Evolutionary conservation across 2,113 vertebrate genomes (phyloP), one percentile per base, ranked within the genome.

Genomic region (Festucalex cinctus): DNA sequence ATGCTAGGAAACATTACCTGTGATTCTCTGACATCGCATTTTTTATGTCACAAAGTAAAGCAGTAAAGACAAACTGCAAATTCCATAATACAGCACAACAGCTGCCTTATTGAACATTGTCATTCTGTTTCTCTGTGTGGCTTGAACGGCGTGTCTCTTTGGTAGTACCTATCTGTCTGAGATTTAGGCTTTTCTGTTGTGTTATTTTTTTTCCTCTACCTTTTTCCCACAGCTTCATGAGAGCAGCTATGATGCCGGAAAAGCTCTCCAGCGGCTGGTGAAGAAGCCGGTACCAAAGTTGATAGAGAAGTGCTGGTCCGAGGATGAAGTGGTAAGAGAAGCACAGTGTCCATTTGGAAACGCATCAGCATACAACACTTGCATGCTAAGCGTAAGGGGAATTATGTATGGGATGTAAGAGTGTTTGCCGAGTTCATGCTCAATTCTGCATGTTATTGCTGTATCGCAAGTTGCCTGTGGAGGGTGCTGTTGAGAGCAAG

Each of bases 231-330:
- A 99, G 97, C 94, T 99, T 68, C 97, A 99, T 16, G 97, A 98
- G 86, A 98, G 96, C 84, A 93, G 95, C 86, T 99, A 99, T 0
- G 97, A 99, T 24, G 96, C 96, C 51, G 97, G 97, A 36, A 99
- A 98, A 88, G 97, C 97, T 81, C 94, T 99, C 78, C 97, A 99
- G 89, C 94, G 96, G 57, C 86, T 99, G 88, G 97, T 99, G 71
- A 98, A 98, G 92, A 98, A 98, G 86, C 97, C 97, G 0, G 95
- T 99, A 48, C 97, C 97, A 78, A 98, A 96, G 80, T 92, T 98
- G 82, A 98, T 99, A 36, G 97, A 99, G 79, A 98, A 98, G 87
- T 98, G 97, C 90, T 99, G 97, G 97, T 98, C 97, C 1, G 97
- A 99, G 63, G 97, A 99, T 12, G 97, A 99, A 95, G 96, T 98